These are phyloP conservation scores for Aspidiotus rigidus DNA, from an alignment of 2,888 invertebrate genomes.

Conservation along the genomic window DNA sequence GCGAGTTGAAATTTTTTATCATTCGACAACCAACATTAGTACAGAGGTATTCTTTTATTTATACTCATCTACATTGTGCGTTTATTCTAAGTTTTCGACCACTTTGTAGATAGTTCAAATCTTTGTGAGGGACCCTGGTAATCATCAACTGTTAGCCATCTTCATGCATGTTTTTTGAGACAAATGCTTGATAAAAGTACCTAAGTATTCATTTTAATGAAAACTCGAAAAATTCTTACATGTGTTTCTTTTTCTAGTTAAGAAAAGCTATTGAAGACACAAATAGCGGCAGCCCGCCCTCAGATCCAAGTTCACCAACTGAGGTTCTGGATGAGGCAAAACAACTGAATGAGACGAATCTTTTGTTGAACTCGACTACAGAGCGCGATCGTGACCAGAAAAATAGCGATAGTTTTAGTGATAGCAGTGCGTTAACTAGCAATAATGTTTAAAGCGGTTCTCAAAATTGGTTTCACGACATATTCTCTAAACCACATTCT, in stretches of 20 bases:
- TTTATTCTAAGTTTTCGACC: no score
- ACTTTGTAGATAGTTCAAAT: no score
- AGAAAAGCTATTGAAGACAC: slow-evolving; percentile 83
- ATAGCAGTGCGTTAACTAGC: slow-evolving; percentile 25
- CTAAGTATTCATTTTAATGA: background rate
- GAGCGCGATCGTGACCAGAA: slow-evolving; percentile 1
- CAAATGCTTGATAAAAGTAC: no score
- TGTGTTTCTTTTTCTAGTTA: slow-evolving; percentile 48
- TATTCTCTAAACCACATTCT: no score
- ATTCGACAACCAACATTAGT: no score
- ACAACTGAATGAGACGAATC: slow-evolving; percentile 13
- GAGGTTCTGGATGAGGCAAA: background rate
- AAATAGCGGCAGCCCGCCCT: slow-evolving; percentile 58
- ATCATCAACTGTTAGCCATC: no score
- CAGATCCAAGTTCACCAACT: background rate
- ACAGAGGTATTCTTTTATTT: no score
- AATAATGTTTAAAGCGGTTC: slow-evolving; percentile 9
- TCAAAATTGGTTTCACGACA: no score
- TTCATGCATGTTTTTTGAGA: no score
- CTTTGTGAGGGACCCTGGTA: no score
- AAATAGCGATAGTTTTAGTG: slow-evolving; percentile 20
- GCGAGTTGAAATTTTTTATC: no score
- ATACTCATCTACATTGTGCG: no score
- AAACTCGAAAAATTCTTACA: background rate
- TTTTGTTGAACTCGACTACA: background rate